Base-by-base conservation (phyloP, 2,113 vertebrate species). In the Xerus inauris region DNA sequence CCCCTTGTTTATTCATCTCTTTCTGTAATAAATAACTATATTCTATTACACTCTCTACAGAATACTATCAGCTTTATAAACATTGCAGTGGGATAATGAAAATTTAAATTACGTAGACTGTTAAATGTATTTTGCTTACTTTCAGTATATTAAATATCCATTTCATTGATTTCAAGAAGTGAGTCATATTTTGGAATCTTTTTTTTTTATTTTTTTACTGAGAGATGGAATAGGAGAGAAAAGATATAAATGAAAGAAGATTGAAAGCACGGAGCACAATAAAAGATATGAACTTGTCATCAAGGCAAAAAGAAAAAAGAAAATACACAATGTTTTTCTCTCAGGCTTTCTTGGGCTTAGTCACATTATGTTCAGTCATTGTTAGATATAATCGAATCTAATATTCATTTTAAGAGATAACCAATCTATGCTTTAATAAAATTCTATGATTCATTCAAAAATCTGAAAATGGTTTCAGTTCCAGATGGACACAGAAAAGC, bases 1-100 rank as follows among this genome's bases (percentile, higher is more conserved):
- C 95, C 87, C 87, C 79, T 81, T 94, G 19, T 95, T 92, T 88
- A 89, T 89, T 97, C 90, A 95, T 95, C 88, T 97, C 72, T 83
- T 96, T 92, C 71, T 73, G 16, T 84, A 94, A 93, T 91, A 91
- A 97, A 94, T 51, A 3, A 85, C 75, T 82, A 69, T 54, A 49
- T 92, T 97, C 30, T 72, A 93, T 82, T 92, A n/a, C 32, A 38
- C 40, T 86, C 69, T 67, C 87, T 89, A 90, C 35, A 96, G 92
- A 95, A 82, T 62, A 76, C 16, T 84, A 24, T 88, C 94, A 26
- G 87, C 82, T 97, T 83, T 90, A 92, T 59, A 77, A 69, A 87
- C 51, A 92, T 35, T 80, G 86, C 57, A 85, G n/a, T 45, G 28
- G 57, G n/a, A 54, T 94, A 77, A 89, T 94, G 42, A 95, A 98